Base-by-base conservation (phyloP, 1,140 invertebrate genomes). In the Drosophila pruinosa region DNA sequence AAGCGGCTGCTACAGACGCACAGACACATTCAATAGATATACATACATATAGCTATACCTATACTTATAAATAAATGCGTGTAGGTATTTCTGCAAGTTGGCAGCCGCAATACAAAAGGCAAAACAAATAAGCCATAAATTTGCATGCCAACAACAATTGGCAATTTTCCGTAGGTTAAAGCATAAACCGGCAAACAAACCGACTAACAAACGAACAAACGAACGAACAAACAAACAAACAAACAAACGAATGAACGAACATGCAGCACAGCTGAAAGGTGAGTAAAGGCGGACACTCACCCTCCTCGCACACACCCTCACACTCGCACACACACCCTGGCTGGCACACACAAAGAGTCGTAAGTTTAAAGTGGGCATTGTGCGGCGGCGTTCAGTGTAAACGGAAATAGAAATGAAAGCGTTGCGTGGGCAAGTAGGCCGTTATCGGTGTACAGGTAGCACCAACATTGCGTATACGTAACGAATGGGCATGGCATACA, bases 141-240 rank as follows among this genome's bases (percentile, higher is more conserved):
- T 89, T 89, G 76, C 86, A 83, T 80, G 78, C 80, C 71, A 72
- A 68, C 61, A 78, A 76, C 85, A 85, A 89, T 76, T 89, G 86
- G 72, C 80, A 81, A 89, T 89, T 85, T 78, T 85, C 69, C 54
- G 64, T 80, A 69, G 73, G 72, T 63, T 72, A 85, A 73, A 43
- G 72, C 71, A 74, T 64, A 74, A 83, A 65, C 61, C 47, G 53
- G 45, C 72, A 70, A 70, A 74, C 58, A 63, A 63, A 71, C 65
- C 45, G 43, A 71, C 45, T 31, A 64, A 76, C 80, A 83, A 83
- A 75, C 77, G 78, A 72, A 68, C 58, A 43, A 56, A 45, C 70
- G 59, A 53, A 59, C 28, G 28, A 57, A 47, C 24, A 21, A 45
- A 47, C 26, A 10, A 47, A 69, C 48, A 22, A 57, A 28, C 43